A percentile compares a stretch with the other conserved stretches of the same genome.
Conservation (phyloP, 2,113 vertebrate genomes). For the Mustela nigripes region DNA sequence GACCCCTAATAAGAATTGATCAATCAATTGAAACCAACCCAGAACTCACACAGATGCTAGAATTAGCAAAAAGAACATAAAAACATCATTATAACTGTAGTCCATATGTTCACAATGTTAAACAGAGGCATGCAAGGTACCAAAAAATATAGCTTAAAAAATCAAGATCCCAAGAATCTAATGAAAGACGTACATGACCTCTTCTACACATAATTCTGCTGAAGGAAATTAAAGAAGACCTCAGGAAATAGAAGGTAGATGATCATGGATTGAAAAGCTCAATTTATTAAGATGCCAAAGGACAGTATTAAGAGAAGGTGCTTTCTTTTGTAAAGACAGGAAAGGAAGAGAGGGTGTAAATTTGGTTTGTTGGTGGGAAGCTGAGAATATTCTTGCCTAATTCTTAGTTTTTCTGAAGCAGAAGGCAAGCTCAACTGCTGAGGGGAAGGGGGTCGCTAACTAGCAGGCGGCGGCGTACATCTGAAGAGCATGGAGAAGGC, state of each 20-base stretch:
- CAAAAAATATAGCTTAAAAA: background rate
- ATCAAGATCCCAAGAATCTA: background rate
- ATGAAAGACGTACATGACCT: background rate
- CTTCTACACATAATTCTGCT: background rate
- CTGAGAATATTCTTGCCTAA: background rate
- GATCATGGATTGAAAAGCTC: background rate
- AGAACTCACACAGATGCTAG: conserved; percentile 20
- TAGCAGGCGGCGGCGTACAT: background rate
- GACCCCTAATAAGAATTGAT: background rate
- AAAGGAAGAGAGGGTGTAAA: background rate
- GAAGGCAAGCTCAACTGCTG: background rate
- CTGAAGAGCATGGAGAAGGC: background rate
- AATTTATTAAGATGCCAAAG: background rate
- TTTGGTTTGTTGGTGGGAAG: background rate
- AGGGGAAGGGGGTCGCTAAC: background rate
- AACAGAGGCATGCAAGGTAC: background rate
- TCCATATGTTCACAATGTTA: conserved; percentile 31
- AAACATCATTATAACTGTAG: background rate
- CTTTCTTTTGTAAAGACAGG: background rate
- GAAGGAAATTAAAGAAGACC: background rate
- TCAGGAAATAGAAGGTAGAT: background rate
- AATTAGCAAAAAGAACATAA: conserved; percentile 5
- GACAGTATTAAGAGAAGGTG: background rate
- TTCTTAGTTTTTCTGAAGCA: background rate
- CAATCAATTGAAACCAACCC: background rate